Conservation (phyloP, 2,888 invertebrate species). For the Acleris literana region DNA sequence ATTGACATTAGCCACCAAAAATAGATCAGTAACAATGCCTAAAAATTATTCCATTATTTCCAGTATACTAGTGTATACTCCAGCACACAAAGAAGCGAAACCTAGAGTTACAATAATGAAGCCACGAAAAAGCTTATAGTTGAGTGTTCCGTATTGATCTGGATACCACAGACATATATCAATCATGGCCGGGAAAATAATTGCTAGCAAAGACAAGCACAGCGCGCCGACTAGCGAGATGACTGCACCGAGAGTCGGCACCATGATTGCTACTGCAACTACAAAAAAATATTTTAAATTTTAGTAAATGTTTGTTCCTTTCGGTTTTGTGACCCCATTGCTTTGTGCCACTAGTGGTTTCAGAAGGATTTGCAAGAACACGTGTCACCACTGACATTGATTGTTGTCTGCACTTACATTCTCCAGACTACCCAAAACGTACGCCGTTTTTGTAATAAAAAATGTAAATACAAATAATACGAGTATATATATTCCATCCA, state of each 20-base stretch:
- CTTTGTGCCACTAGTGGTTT: neutral
- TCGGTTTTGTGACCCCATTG: too few relatives aligned
- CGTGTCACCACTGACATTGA: too few relatives aligned
- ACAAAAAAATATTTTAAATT: slow-evolving; percentile 8
- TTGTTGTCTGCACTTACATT: too few relatives aligned
- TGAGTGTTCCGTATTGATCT: slow-evolving; percentile 48
- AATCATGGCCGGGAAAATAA: slow-evolving; percentile 90
- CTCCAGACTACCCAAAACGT: too few relatives aligned
- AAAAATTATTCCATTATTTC: slow-evolving; percentile 46
- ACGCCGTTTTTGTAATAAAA: too few relatives aligned
- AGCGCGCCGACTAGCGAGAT: slow-evolving; percentile 93
- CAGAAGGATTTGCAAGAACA: neutral
- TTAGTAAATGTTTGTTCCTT: too few relatives aligned
- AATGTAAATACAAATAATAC: too few relatives aligned
- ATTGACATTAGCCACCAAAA: neutral
- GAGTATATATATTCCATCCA: too few relatives aligned
- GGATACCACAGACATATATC: slow-evolving; percentile 68
- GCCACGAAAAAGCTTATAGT: slow-evolving; percentile 52
- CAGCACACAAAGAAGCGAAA: slow-evolving; percentile 46
- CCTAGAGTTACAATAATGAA: slow-evolving; percentile 51
- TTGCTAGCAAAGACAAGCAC: slow-evolving; percentile 91
- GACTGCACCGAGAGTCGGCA: slow-evolving; percentile 91
- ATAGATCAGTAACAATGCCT: neutral
- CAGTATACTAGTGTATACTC: slow-evolving; percentile 57
- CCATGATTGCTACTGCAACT: slow-evolving; percentile 80